Base-by-base conservation (phyloP, 1,140 invertebrate species). In the Pseudomyrmex dendroicus region DNA sequence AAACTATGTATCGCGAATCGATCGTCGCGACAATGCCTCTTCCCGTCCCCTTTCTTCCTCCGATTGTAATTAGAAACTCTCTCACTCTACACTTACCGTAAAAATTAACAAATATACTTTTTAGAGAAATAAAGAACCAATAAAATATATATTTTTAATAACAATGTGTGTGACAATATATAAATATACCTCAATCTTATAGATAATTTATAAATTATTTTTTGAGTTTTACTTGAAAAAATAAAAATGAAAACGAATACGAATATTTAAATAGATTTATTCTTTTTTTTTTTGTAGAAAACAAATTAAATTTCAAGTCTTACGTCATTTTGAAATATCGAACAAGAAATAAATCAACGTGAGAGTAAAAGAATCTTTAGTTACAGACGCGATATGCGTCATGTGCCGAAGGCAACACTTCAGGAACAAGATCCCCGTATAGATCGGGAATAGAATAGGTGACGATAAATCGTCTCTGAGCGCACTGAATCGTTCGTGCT, bases 391-490 rank as follows among this genome's bases (percentile, higher is more conserved):
- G 64, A 12, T 4, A 5, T 5, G 35, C 64, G 76, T 70, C 44
- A 80, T 15, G 66, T 80, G 76, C n/a, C 22, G n/a, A 22, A 77
- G 50, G 44, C 44, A 48, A 80, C 54, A 80, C 44, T 22, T 12
- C 54, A 4, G 12, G n/a, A 22, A 17, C 10, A 25, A 68, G 15
- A 17, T 44, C 64, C 44, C 20, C 54, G 76, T 59, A 80, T 80
- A 70, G 66, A 76, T 44, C 22, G 66, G 35, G 35, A 35, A 35
- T 35, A 35, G 5, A 35, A 35, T 35, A 7, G 35, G 22, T 44
- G 76, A 22, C 44, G 20, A 72, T 72, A 80, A 80, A 80, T 80
- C 35, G 35, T 35, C 20, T 80, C 44, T 12, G n/a, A 12, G 57
- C 20, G 12, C 48, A 57, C 22, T 2, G 52, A 52, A 20, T 44